Conservation (phyloP, 2,113 vertebrate genomes). For the Corapipo altera region DNA sequence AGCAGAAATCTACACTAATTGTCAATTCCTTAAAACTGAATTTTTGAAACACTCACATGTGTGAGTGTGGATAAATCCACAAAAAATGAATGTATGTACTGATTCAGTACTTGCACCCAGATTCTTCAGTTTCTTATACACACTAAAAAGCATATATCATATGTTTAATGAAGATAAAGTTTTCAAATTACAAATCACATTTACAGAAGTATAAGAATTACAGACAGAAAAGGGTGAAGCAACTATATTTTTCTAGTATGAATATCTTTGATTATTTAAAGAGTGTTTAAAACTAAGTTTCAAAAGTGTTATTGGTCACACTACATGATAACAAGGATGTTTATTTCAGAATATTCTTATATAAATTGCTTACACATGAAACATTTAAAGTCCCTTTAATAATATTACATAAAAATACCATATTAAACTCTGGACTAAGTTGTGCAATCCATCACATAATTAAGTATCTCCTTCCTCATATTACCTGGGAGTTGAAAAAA, state of each 20-base stretch:
- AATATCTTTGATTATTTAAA: background rate
- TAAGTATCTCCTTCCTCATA: background rate
- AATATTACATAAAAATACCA: background rate
- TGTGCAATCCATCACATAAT: background rate
- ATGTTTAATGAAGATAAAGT: background rate
- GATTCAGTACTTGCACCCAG: background rate
- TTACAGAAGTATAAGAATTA: background rate
- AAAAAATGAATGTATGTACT: background rate
- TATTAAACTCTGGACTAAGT: background rate
- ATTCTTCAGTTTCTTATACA: background rate
- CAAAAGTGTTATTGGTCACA: background rate
- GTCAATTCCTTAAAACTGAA: background rate
- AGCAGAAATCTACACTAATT: background rate
- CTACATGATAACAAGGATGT: background rate
- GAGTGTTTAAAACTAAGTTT: background rate
- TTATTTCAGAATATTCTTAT: background rate
- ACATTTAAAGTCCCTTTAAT: background rate
- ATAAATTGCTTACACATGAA: background rate
- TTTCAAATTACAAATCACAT: background rate
- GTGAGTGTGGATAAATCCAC: background rate
- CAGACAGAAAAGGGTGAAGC: background rate
- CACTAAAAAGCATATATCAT: background rate
- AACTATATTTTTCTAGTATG: background rate
- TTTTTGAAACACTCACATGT: background rate
- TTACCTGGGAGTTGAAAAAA: constrained; percentile 9